These are phyloP conservation scores for Atta colombica DNA, from an alignment of 1,140 invertebrate genomes.

Conservation along the genomic window DNA sequence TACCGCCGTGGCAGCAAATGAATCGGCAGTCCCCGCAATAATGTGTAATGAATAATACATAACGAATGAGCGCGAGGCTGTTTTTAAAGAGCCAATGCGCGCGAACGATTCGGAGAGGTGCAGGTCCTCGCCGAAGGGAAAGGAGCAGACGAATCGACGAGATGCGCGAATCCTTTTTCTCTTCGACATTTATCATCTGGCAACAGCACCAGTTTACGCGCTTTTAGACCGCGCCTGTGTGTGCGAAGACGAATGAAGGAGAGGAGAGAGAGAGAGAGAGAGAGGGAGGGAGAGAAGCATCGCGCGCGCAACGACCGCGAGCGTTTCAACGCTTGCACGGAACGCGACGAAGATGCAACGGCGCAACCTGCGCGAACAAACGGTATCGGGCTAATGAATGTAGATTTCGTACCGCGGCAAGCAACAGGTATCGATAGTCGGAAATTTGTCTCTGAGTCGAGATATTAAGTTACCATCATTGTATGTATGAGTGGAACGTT, in stretches of 20 bases:
- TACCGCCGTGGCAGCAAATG: constrained; percentile 35
- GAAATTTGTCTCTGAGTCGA: constrained; percentile 60
- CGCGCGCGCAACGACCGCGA: constrained; percentile 53
- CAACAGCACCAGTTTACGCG: constrained; percentile 73
- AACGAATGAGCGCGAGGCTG: constrained; percentile 22
- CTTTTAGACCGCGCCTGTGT: constrained; percentile 64
- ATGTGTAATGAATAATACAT: constrained; percentile 60
- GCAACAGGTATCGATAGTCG: constrained; percentile 73
- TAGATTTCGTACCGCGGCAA: constrained; percentile 69
- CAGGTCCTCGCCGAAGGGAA: not conserved
- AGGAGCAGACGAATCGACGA: constrained; percentile 46
- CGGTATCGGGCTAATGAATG: constrained; percentile 73
- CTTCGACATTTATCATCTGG: constrained; percentile 71
- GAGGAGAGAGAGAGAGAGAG: not conserved
- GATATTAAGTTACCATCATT: constrained; percentile 74
- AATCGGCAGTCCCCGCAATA: constrained; percentile 45
- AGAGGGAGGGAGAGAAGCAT: not conserved
- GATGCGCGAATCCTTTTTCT: constrained; percentile 68
- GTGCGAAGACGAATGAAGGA: constrained; percentile 48
- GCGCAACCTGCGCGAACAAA: constrained; percentile 40
- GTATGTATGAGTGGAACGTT: constrained; percentile 24
- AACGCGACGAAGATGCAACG: constrained; percentile 66
- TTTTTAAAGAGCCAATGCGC: constrained; percentile 18
- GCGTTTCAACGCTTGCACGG: constrained; percentile 47
- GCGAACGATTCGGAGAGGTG: not conserved